These are phyloP conservation scores for Macroteleia sp. DNA, from an alignment of 2,888 invertebrate genomes.

Conservation along the genomic window DNA sequence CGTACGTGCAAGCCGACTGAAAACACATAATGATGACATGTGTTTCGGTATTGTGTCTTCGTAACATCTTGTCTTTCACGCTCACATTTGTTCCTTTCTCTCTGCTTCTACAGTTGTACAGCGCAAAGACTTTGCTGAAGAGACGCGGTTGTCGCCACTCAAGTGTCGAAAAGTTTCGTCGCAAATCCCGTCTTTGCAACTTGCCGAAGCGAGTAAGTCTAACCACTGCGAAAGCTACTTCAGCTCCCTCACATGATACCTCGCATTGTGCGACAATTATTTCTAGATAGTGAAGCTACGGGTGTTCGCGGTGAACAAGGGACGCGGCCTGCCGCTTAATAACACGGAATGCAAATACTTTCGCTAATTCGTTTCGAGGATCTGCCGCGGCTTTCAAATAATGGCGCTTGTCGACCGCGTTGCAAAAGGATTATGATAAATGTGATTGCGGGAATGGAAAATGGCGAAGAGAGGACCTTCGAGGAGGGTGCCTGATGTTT, in stretches of 20 bases:
- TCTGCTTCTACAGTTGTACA: too few relatives aligned
- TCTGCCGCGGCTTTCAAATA: constrained; percentile 27
- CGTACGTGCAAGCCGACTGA: too few relatives aligned
- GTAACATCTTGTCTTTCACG: too few relatives aligned
- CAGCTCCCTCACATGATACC: constrained; percentile 22
- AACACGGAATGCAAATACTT: constrained; percentile 46
- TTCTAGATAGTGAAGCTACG: constrained; percentile 24
- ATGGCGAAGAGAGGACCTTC: neutral
- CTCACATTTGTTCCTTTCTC: too few relatives aligned
- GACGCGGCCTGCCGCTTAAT: neutral
- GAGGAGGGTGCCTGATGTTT: constrained; percentile 10
- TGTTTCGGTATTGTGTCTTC: too few relatives aligned
- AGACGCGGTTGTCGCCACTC: constrained; percentile 43
- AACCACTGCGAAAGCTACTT: constrained; percentile 40
- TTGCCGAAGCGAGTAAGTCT: constrained; percentile 44
- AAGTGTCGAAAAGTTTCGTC: constrained; percentile 47
- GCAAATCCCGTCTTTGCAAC: constrained; percentile 33
- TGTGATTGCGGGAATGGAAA: constrained; percentile 11
- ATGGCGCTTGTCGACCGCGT: constrained; percentile 9
- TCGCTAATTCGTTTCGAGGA: constrained; percentile 32
- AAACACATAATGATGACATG: too few relatives aligned
- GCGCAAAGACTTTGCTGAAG: too few relatives aligned
- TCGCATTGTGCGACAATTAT: constrained; percentile 52
- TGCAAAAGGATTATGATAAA: constrained; percentile 51
- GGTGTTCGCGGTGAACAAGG: neutral